Base-by-base conservation (phyloP, 1,140 invertebrate species). In the Gryon sp. region DNA sequence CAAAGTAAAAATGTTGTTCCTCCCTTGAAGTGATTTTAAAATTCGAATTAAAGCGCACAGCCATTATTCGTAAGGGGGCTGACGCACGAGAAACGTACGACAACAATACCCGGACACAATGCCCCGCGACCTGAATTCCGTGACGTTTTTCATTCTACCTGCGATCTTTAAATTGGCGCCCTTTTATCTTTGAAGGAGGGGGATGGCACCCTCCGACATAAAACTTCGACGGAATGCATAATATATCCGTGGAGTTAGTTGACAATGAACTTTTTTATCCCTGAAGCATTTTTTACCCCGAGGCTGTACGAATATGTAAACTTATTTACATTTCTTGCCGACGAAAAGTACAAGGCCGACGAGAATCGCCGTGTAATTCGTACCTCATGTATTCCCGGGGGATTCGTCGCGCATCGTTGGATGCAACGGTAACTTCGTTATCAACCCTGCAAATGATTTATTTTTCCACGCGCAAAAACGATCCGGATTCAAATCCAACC, bases 101-200 rank as follows among this genome's bases (percentile, higher is more conserved):
- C 55, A 32, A 76, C 76, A 73, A 78, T 73, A 41, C 43, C 26
- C 20, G 14, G 18, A 22, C 40, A 78, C 69, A 78, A 78, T 78
- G 34, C 18, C 43, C 34, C 62, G 43, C 76, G 76, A 78, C 65
- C 76, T 70, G 59, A 75, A 78, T 75, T 70, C 60, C 57, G 53
- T 72, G 55, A 63, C 59, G 59, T 75, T 72, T 66, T 50, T 63
- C 48, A 50, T 50, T 45, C 72, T 79, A 76, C 77, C 77, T 76
- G 77, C 66, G 62, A 79, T 73, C 38, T 57, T 72, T 63, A 76
- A 79, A 79, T 79, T 79, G 72, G 72, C 62, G 72, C 72, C 77
- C 66, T 72, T 76, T 79, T 73, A 76, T 76, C 55, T 76, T 73
- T 63, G 20, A 63, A 57, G 28, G 38, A 52, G 45, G 59, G 70